Percentiles rank a stretch among this genome's conserved stretches.
Evolutionary conservation across 2,797 vertebrate species (phyloP).

Genomic region (Myiotriccus ornatus): DNA sequence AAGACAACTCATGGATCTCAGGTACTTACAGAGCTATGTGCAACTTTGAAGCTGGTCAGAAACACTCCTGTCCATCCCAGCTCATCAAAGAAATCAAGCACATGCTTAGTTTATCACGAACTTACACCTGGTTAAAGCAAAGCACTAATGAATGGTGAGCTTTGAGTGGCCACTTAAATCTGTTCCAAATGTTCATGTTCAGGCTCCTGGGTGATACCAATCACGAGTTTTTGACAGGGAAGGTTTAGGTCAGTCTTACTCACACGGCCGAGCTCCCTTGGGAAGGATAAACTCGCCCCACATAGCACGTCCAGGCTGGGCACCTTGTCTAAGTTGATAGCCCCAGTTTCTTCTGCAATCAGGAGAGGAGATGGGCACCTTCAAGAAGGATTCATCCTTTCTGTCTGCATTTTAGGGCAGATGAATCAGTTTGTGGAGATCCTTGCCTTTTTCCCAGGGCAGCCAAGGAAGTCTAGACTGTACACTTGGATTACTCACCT

Average conservation of each 20-base stretch:
- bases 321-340: background rate
- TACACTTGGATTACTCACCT: conserved; percentile 31
- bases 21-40: background rate
- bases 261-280: background rate
- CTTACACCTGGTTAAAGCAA: background rate
- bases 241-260: background rate
- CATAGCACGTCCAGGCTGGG: background rate
- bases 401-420: conserved; percentile 22
- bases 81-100: background rate
- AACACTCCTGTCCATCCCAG: background rate
- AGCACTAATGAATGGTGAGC: background rate
- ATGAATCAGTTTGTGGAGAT: conserved; percentile 51
- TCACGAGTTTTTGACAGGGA: background rate
- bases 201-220: background rate
- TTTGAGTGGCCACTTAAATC: background rate
- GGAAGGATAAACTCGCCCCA: background rate
- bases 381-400: conserved; percentile 1
- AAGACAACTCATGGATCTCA: background rate
- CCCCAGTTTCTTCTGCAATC: background rate
- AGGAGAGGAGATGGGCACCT: background rate
- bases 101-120: background rate
- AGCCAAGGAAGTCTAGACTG: conserved; percentile 51
- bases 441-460: conserved; percentile 35
- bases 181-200: background rate
- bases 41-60: background rate